Percentiles rank a stretch among this genome's conserved stretches.
phyloP scores from a whole-genome alignment of 2,113 vertebrate genomes.

The Peromyscus leucopus region DNA sequence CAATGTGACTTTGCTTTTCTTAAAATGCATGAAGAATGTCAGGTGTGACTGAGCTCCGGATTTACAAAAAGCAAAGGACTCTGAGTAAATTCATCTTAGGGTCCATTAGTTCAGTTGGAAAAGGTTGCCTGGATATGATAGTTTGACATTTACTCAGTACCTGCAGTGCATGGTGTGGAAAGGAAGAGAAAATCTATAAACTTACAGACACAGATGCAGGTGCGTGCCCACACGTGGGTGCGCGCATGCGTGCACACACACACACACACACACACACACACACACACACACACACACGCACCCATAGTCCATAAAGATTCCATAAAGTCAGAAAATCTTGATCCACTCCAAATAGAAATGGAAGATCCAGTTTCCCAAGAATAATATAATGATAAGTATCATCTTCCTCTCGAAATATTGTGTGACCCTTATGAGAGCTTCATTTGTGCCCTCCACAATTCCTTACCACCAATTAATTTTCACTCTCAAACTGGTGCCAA shows the following conservation, averaged over 20 bases:
- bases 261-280: neutral
- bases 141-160: constrained; percentile 71
- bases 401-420: constrained; percentile 52
- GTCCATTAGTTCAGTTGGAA: constrained; percentile 77
- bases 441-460: neutral
- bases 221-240: fast-evolving
- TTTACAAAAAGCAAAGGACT: constrained; percentile 67
- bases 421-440: constrained; percentile 39
- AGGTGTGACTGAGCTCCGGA: constrained; percentile 72
- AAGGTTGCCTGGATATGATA: constrained; percentile 62
- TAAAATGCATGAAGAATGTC: constrained; percentile 68
- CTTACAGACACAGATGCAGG: neutral
- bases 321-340: constrained; percentile 55
- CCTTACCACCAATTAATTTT: constrained; percentile 46
- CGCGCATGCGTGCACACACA: fast-evolving
- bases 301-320: neutral
- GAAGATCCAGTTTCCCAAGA: constrained; percentile 72
- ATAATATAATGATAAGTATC: constrained; percentile 23
- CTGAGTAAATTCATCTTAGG: constrained; percentile 77
- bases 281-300: fast-evolving
- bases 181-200: neutral
- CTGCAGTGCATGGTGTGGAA: constrained; percentile 28
- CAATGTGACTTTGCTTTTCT: constrained; percentile 67
- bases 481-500: constrained; percentile 3
- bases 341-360: constrained; percentile 62